A percentile compares a stretch with the other conserved stretches of the same genome.
These are phyloP conservation scores for Mizuhopecten yessoensis DNA, from an alignment of 1,140 invertebrate genomes.

Conservation along the genomic window DNA sequence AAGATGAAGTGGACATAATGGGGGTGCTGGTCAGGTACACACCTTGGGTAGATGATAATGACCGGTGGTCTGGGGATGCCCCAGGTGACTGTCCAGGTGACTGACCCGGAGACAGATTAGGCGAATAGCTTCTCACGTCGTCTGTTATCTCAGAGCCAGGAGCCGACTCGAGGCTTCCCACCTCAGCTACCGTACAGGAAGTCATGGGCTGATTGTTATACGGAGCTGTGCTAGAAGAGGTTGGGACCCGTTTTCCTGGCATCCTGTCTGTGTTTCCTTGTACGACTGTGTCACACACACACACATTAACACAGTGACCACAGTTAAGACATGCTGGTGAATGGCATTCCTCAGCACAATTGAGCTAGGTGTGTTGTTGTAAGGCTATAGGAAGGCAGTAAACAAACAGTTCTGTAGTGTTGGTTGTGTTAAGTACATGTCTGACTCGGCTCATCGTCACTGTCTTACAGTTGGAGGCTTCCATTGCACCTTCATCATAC, in stretches of 20 bases:
- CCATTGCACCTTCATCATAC: neutral
- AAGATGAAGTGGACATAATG: slow-evolving; percentile 51
- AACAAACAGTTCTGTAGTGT: neutral
- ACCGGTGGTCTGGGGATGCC: neutral
- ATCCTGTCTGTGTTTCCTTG: slow-evolving; percentile 6
- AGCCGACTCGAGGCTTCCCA: neutral
- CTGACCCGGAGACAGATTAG: neutral
- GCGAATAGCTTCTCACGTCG: neutral
- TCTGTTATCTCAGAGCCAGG: neutral
- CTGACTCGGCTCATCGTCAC: neutral
- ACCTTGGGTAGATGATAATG: neutral
- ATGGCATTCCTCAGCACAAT: slow-evolving; percentile 25
- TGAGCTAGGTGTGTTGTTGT: neutral
- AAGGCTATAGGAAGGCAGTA: neutral
- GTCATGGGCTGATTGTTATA: neutral
- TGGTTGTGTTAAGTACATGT: neutral
- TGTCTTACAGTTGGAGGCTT: neutral
- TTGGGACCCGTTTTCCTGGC: neutral
- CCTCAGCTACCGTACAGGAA: neutral
- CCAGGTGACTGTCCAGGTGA: slow-evolving; percentile 25
- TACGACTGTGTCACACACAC: slow-evolving; percentile 30
- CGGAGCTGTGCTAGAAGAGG: neutral
- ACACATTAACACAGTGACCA: neutral
- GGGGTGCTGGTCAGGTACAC: neutral
- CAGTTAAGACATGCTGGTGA: neutral